Percentiles rank a stretch among this genome's conserved stretches.
phyloP scores from a whole-genome alignment of 2,797 vertebrate genomes.

The Myotis myotis region DNA sequence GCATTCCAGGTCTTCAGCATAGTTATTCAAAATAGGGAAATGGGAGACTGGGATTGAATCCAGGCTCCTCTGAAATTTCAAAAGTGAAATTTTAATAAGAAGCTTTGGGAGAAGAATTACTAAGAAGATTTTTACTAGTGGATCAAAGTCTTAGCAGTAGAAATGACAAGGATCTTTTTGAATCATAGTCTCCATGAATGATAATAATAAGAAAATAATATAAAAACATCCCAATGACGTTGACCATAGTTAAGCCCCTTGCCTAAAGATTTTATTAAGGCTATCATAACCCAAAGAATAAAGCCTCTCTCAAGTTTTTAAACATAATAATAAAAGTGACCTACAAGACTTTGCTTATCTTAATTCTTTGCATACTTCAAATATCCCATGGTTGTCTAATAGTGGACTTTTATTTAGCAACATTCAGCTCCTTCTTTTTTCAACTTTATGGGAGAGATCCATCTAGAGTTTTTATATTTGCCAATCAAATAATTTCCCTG shows the following conservation, averaged over 20 bases:
- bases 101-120: neutral
- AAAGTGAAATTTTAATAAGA: conserved; percentile 32
- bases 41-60: neutral
- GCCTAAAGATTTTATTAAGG: neutral
- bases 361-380: conserved; percentile 18
- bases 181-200: neutral
- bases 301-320: neutral
- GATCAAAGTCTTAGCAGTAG: neutral
- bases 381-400: neutral
- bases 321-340: conserved; percentile 11
- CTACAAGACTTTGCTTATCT: neutral
- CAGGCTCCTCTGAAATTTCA: conserved; percentile 28
- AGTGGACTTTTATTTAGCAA: conserved; percentile 30
- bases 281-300: neutral
- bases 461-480: neutral
- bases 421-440: neutral
- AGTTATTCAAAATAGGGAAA: conserved; percentile 6
- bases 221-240: neutral
- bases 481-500: neutral
- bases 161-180: neutral
- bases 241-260: neutral
- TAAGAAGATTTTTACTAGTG: neutral
- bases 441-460: neutral
- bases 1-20: neutral
- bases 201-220: neutral